Percentiles rank a stretch among this genome's conserved stretches.
These are phyloP conservation scores for Lepidocyrtinus sp. DNA, from an alignment of 2,888 invertebrate species.

Conservation along the genomic window DNA sequence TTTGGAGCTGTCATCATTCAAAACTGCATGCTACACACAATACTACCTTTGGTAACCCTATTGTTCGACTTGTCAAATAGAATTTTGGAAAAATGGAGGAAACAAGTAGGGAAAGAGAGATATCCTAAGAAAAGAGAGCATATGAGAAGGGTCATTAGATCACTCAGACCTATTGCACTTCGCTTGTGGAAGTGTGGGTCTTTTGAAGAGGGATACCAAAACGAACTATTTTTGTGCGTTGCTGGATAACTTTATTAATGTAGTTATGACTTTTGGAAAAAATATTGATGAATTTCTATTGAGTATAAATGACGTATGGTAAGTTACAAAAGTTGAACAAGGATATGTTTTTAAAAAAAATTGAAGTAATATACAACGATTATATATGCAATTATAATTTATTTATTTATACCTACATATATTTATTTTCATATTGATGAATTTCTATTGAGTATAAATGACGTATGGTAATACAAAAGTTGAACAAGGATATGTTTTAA, in stretches of 20 bases:
- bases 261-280: constrained; percentile 14
- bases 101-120: neutral
- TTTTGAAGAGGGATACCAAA: constrained; percentile 22
- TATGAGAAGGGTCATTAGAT: neutral
- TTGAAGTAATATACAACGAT: too few relatives aligned
- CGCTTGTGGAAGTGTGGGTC: constrained; percentile 17
- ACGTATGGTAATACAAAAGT: too few relatives aligned
- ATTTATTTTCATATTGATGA: too few relatives aligned
- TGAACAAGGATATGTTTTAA: too few relatives aligned
- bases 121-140: neutral
- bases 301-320: too few relatives aligned
- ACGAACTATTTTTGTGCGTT: constrained; percentile 11
- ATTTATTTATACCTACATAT: too few relatives aligned
- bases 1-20: neutral
- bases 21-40: neutral
- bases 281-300: too few relatives aligned
- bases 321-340: too few relatives aligned
- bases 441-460: too few relatives aligned
- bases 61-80: constrained; percentile 16
- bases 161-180: constrained; percentile 22
- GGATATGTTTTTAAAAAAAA: too few relatives aligned
- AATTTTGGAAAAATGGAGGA: constrained; percentile 17
- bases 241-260: constrained; percentile 4
- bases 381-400: too few relatives aligned
- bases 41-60: constrained; percentile 18